Evolutionary conservation across 1,140 invertebrate species (phyloP), one percentile per base, ranked within the genome.

Genomic region (Vollenhovia emeryi): DNA sequence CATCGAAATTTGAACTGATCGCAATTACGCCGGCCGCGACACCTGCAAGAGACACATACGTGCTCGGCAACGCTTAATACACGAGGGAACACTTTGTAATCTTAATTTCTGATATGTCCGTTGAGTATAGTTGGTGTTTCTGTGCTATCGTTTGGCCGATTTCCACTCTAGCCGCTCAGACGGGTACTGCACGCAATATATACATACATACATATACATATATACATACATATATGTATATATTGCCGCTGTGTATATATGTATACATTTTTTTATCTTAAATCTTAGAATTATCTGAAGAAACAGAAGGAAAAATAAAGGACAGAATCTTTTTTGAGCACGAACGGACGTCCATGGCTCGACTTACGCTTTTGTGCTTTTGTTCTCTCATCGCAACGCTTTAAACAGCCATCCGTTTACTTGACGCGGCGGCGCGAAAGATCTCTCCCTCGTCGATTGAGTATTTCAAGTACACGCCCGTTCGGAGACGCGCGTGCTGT

Each of bases 311-410:
- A 73, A 43, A 73, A 21, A 21, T n/a, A 52, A 36, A 62, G 15
- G 64, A 59, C 18, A 80, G 68, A 57, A 73, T 73, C 18, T 82
- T 50, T 50, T n/a, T 50, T 71, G 50, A 73, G 50, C 66, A 82
- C 50, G 36, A 82, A 82, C 55, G 48, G 36, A 55, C 36, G 64
- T 43, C 64, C 55, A 74, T 84, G 36, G 66, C 60, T 69, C n/a
- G 36, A 69, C 48, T 88, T 66, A 85, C 43, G 68, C 33, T 69
- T 88, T 89, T 89, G 82, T 89, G 87, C 75, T 88, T n/a, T n/a
- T 88, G 76, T 33, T 50, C 73, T 24, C 73, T 80, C 24, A 30
- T 82, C n/a, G 36, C 64, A 57, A 30, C 64, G 68, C 64, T 64
- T 60, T 62, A 76, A 88, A 74, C 57, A 88, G 43, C 27, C 45